phyloP scores from a whole-genome alignment of 2,797 vertebrate species.

The Podargus strigoides region DNA sequence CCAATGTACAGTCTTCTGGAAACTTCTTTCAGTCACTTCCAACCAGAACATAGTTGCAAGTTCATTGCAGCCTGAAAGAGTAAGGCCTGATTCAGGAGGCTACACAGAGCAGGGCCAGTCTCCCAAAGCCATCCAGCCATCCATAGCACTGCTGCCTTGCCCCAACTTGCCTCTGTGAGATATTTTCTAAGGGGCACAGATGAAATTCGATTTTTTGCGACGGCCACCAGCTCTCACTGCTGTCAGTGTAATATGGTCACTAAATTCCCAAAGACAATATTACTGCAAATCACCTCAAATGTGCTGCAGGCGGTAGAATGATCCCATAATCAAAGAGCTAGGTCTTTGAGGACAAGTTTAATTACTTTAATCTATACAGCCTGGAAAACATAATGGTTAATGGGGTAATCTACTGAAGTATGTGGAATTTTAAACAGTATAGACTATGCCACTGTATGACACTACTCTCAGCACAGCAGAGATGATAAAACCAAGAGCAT shows the following conservation, averaged over 20 bases:
- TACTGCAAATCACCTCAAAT: slow-evolving; percentile 70
- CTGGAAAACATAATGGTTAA: slow-evolving; percentile 72
- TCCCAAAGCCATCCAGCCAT: neutral
- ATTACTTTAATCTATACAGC: slow-evolving; percentile 72
- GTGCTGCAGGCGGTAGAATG: slow-evolving; percentile 62
- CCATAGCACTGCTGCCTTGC: neutral
- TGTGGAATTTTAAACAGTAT: slow-evolving; percentile 69
- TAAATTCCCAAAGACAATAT: slow-evolving; percentile 68
- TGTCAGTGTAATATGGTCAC: slow-evolving; percentile 47
- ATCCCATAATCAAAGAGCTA: slow-evolving; percentile 64
- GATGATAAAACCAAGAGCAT: slow-evolving; percentile 64
- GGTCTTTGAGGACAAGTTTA: slow-evolving; percentile 68
- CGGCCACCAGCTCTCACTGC: slow-evolving; percentile 21
- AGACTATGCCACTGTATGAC: slow-evolving; percentile 44
- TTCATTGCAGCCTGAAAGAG: neutral
- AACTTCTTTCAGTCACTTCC: neutral
- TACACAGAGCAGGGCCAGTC: neutral
- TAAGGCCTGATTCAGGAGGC: neutral
- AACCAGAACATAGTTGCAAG: neutral
- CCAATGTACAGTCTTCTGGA: neutral
- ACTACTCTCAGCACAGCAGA: slow-evolving; percentile 43
- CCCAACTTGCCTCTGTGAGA: neutral
- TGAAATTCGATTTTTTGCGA: neutral
- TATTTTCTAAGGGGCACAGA: neutral
- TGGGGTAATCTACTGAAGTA: slow-evolving; percentile 65